Conservation (phyloP, 2,113 vertebrate species). For the Oryzias celebensis region DNA sequence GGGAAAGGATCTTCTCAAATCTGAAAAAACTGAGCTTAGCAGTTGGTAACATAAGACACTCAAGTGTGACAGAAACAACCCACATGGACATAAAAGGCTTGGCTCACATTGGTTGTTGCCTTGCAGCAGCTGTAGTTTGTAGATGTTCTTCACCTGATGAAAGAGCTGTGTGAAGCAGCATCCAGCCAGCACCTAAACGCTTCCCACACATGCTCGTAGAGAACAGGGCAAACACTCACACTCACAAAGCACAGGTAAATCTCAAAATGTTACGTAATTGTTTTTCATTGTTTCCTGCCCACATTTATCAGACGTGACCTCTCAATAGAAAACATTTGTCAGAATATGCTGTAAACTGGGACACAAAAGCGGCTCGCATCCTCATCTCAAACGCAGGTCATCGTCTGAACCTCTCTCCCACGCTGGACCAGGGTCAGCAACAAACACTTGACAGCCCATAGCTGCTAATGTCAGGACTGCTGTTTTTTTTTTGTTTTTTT, state of each 20-base stretch:
- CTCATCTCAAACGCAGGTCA: constrained; percentile 2
- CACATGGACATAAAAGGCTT: constrained; percentile 29
- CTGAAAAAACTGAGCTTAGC: no score
- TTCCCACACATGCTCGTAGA: constrained; percentile 39
- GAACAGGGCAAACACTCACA: constrained; percentile 10
- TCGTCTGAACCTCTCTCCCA: constrained; percentile 2
- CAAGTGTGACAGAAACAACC: constrained; percentile 15
- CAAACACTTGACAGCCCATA: constrained; percentile 27
- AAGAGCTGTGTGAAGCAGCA: constrained; percentile 25
- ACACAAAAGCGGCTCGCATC: constrained; percentile 1
- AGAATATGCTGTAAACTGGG: constrained; percentile 9
- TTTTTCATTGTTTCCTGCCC: constrained; percentile 40
- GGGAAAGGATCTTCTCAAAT: no score
- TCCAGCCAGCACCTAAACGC: not conserved
- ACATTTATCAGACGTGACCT: constrained; percentile 24
- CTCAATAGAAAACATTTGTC: constrained; percentile 27
- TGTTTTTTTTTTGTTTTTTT: not conserved
- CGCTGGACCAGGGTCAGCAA: constrained; percentile 17
- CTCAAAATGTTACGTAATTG: constrained; percentile 21
- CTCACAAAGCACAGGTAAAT: constrained; percentile 39
- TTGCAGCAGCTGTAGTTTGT: constrained; percentile 9
- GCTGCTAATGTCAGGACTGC: constrained; percentile 12
- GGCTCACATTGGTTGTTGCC: constrained; percentile 18
- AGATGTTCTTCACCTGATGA: constrained; percentile 21
- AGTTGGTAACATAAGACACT: not conserved